Base-by-base conservation (phyloP, 1,140 invertebrate species). In the Luehdorfia chinensis region DNA sequence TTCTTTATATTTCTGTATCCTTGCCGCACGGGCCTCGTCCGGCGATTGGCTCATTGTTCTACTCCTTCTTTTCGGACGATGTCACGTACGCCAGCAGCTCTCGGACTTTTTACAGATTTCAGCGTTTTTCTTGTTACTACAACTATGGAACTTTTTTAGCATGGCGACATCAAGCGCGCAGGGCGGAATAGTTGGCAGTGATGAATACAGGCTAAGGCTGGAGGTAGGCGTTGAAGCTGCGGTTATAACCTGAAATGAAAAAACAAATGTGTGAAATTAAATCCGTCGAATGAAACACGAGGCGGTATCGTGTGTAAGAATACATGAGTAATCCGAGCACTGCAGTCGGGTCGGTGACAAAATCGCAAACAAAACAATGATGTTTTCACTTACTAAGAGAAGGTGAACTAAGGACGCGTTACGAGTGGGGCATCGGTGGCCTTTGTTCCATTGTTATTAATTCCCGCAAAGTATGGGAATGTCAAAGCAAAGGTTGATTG, bases 1-100 rank as follows among this genome's bases (percentile, higher is more conserved):
- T 66, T 92, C 91, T 68, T 92, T 92, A 76, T 92, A 92, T 53
- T 88, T 88, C 55, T 89, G 88, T 52, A 92, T 91, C 50, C 91
- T 83, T 75, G 90, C 89, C 59, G 88, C 86, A 47, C 89, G 75
- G 66, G 68, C 84, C 70, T 78, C 76, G 34, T 86, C 84, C 30
- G 74, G 71, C 21, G 80, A 70, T 47, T 75, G 74, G 48, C 67
- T 84, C 81, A 86, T 86, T 11, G 45, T 63, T 63, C 49, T 52
- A 41, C 51, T 62, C 47, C 60, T 46, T 23, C 33, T 43, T 18
- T 58, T 55, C 52, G 51, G 63, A 59, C 45, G 54, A 44, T 57
- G 72, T 75, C 75, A 80, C 74, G 70, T 63, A 14, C 69, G 58
- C 66, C 67, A 72, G 34, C 48, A 65, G 36, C 50, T 59, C 19